Evolutionary conservation across 2,113 vertebrate genomes (phyloP).

Genomic region (Elgaria multicarinata): DNA sequence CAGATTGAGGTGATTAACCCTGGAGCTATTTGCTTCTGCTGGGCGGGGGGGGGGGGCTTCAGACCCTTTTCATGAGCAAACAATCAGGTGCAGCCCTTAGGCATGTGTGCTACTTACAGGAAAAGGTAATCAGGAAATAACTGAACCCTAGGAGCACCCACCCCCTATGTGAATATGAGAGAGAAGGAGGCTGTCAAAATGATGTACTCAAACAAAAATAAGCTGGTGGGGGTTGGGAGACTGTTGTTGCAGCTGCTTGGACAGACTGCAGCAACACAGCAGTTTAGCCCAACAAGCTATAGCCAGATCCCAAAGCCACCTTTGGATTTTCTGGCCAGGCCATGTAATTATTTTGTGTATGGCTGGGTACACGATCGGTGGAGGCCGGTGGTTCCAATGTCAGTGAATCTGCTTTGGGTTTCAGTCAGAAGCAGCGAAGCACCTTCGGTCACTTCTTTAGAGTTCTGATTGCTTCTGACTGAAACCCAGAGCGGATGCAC

Average conservation of each 20-base stretch:
- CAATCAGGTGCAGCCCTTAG: background rate
- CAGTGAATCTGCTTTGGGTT: too few relatives aligned
- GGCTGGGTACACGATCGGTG: too few relatives aligned
- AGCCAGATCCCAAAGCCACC: background rate
- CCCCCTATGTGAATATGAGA: background rate
- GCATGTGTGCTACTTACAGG: background rate
- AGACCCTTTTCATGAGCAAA: conserved; percentile 8
- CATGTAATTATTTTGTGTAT: too few relatives aligned
- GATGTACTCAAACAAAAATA: background rate
- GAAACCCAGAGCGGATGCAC: too few relatives aligned
- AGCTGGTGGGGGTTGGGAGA: too few relatives aligned
- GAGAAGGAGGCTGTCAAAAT: background rate
- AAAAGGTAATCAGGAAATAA: background rate
- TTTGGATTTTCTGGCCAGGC: background rate
- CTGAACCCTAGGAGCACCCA: background rate
- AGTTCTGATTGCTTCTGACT: too few relatives aligned
- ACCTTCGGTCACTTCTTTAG: too few relatives aligned
- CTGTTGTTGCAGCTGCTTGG: background rate
- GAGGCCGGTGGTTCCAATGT: too few relatives aligned
- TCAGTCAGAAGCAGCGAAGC: too few relatives aligned
- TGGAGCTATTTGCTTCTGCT: background rate
- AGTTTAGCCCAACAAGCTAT: background rate
- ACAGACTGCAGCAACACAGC: background rate
- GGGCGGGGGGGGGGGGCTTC: background rate
- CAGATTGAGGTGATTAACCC: background rate